These are phyloP conservation scores for Poeciliopsis turneri DNA, from an alignment of 2,797 vertebrate genomes.

Conservation along the genomic window DNA sequence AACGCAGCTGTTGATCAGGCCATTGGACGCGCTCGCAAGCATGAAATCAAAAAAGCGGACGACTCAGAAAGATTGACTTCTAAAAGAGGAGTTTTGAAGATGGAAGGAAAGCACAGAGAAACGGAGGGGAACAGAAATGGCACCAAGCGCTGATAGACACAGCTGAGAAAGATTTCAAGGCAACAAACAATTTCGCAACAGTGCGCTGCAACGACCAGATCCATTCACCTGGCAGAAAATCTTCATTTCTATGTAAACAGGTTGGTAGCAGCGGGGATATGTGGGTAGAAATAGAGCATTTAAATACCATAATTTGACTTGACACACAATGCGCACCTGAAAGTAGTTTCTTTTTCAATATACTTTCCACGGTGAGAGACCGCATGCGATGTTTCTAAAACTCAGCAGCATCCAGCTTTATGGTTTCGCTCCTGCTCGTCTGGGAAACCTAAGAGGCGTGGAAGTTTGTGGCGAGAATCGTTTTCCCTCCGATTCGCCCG, in stretches of 20 bases:
- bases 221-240: constrained; percentile 42
- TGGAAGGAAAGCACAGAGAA: constrained; percentile 3
- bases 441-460: constrained; percentile 31
- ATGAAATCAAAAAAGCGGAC: constrained; percentile 23
- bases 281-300: constrained; percentile 37
- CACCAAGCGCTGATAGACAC: constrained; percentile 21
- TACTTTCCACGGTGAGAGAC: not conserved
- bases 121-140: constrained; percentile 9
- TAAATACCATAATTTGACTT: constrained; percentile 36
- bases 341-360: constrained; percentile 38
- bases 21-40: constrained; percentile 35
- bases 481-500: constrained; percentile 24
- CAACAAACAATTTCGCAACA: constrained; percentile 36
- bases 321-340: constrained; percentile 14
- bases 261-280: constrained; percentile 19
- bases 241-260: constrained; percentile 61
- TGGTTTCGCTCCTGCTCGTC: constrained; percentile 24
- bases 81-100: constrained; percentile 16
- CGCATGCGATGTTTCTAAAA: not conserved
- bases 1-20: constrained; percentile 29
- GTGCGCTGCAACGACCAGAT: constrained; percentile 15
- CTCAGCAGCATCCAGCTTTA: constrained; percentile 21
- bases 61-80: constrained; percentile 16
- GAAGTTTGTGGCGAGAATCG: constrained; percentile 45
- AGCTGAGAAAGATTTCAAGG: constrained; percentile 17